Conservation (phyloP, 2,113 vertebrate species). For the Puntigrus tetrazona region DNA sequence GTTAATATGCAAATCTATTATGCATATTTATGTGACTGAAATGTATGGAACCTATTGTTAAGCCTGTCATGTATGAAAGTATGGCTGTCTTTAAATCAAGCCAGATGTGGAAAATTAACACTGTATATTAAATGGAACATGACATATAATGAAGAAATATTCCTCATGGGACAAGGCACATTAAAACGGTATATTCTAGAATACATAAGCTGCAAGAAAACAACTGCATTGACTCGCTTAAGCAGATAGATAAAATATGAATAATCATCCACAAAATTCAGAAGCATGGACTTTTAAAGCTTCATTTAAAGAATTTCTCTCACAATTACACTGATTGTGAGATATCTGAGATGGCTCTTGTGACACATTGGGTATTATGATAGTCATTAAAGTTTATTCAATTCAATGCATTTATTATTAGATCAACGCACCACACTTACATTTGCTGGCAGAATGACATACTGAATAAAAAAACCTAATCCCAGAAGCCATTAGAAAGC, state of each 20-base stretch:
- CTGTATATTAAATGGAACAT: neutral
- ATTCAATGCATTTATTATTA: neutral
- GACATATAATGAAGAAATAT: neutral
- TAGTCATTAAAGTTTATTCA: neutral
- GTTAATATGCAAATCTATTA: neutral
- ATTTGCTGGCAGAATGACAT: neutral
- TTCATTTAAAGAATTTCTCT: no score
- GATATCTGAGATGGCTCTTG: neutral
- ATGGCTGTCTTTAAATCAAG: neutral
- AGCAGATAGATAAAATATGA: neutral
- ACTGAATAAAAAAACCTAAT: neutral
- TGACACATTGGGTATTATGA: neutral
- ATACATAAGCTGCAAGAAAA: neutral
- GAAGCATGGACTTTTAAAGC: neutral
- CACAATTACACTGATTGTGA: neutral
- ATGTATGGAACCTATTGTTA: neutral
- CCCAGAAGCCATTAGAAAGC: neutral
- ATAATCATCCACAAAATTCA: neutral
- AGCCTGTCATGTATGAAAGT: neutral
- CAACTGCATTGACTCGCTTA: neutral
- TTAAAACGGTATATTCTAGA: neutral
- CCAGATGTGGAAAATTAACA: neutral
- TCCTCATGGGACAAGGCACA: neutral
- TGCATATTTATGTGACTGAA: neutral
- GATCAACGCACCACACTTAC: neutral